A percentile compares a stretch with the other conserved stretches of the same genome.
Conservation (phyloP, 2,797 vertebrate species). For the Eospalax fontanierii region DNA sequence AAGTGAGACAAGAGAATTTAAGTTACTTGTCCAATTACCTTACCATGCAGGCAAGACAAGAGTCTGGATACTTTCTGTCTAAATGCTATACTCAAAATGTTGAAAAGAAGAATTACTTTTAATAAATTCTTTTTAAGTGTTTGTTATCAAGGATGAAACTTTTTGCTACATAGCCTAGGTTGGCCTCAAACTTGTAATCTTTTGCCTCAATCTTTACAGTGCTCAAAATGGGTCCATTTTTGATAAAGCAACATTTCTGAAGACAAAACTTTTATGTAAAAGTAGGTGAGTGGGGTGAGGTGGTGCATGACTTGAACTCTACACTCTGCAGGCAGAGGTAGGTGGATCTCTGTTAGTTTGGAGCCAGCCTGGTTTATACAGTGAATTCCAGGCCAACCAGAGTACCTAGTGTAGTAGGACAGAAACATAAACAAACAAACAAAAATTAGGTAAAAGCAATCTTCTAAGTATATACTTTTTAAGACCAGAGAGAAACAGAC, state of each 20-base stretch:
- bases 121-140: slow-evolving; percentile 10
- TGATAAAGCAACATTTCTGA: neutral
- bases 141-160: neutral
- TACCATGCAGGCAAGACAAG: neutral
- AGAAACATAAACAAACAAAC: no score
- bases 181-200: no score
- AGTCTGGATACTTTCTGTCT: neutral
- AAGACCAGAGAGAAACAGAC: neutral
- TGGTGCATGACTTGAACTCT: no score
- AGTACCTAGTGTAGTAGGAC: no score
- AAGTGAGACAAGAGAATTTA: neutral
- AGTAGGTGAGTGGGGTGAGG: neutral
- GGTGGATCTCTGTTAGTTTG: no score
- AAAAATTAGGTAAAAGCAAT: neutral
- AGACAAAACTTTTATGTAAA: neutral
- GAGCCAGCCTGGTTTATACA: no score
- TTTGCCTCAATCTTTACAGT: neutral
- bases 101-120: neutral
- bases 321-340: no score
- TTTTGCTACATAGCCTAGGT: neutral
- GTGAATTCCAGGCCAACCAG: no score
- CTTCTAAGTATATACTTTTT: neutral
- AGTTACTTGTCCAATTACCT: neutral
- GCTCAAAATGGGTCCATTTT: neutral
- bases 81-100: neutral